A percentile compares a stretch with the other conserved stretches of the same genome.
These are phyloP conservation scores for Thymelicus lineola DNA, from an alignment of 2,888 invertebrate species.

Conservation along the genomic window DNA sequence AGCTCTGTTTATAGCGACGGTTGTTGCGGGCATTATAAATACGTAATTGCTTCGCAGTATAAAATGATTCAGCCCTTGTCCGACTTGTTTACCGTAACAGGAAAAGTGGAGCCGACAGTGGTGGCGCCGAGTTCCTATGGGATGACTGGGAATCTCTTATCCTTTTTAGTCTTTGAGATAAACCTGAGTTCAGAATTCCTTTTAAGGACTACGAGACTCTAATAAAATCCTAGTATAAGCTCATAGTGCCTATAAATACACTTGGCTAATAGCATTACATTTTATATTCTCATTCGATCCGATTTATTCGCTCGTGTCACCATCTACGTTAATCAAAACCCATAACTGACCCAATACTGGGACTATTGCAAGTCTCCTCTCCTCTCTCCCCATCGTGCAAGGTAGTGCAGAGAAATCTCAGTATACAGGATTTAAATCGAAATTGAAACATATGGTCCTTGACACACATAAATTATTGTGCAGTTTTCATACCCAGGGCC, in stretches of 20 bases:
- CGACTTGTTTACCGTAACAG: slow-evolving; percentile 68
- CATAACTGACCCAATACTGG: too few relatives aligned
- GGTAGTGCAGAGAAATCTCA: too few relatives aligned
- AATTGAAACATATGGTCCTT: too few relatives aligned
- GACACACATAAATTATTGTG: too few relatives aligned
- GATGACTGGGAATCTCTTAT: slow-evolving; percentile 47
- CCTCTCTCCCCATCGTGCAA: too few relatives aligned
- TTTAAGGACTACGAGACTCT: not conserved
- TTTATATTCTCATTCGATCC: not conserved
- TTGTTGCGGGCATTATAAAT: slow-evolving; percentile 39
- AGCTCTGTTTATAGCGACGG: slow-evolving; percentile 33
- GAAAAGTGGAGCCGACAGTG: slow-evolving; percentile 55
- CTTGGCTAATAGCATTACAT: not conserved
- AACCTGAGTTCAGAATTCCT: slow-evolving; percentile 7
- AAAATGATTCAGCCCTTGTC: slow-evolving; percentile 64
- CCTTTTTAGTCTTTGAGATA: slow-evolving; percentile 40
- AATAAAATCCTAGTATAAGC: too few relatives aligned
- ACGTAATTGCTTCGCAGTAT: slow-evolving; percentile 55
- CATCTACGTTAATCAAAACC: not conserved
- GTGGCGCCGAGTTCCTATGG: slow-evolving; percentile 50
- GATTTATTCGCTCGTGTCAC: not conserved
- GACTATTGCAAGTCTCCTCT: too few relatives aligned
- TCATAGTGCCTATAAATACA: not conserved
- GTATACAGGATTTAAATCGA: too few relatives aligned
- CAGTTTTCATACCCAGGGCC: too few relatives aligned